These are phyloP conservation scores for Trachelipus rathkii DNA, from an alignment of 1,140 invertebrate genomes.

Conservation along the genomic window DNA sequence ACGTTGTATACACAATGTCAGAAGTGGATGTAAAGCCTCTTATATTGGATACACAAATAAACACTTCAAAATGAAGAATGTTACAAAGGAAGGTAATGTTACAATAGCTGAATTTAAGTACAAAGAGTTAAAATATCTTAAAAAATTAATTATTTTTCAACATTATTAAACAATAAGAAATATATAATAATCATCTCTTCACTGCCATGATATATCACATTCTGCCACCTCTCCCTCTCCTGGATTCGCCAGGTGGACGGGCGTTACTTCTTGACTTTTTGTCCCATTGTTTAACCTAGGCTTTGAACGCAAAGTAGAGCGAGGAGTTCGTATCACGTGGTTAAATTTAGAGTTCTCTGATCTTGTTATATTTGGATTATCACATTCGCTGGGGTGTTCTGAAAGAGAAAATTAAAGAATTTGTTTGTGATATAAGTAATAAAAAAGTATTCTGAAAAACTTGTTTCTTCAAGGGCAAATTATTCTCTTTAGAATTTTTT, in stretches of 20 bases:
- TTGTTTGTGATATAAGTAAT: neutral
- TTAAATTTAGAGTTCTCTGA: neutral
- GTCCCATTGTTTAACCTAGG: neutral
- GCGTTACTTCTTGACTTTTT: neutral
- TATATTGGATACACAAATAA: too few species aligned
- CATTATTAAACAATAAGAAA: too few species aligned
- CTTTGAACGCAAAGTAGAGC: neutral
- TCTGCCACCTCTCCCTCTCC: neutral
- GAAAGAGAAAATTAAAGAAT: neutral
- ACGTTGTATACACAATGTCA: too few species aligned
- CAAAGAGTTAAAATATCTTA: too few species aligned
- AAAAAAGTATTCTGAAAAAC: neutral
- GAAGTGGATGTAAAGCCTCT: too few species aligned
- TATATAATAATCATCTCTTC: too few species aligned
- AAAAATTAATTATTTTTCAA: too few species aligned
- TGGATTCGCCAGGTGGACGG: neutral
- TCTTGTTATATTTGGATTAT: neutral
- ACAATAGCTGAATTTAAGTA: too few species aligned
- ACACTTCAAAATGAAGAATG: too few species aligned
- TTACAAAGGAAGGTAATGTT: too few species aligned
- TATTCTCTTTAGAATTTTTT: neutral
- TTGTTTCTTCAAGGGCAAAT: neutral
- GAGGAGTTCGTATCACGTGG: neutral
- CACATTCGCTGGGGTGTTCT: neutral
- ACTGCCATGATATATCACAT: neutral